These are phyloP conservation scores for Paracentrotus lividus DNA, from an alignment of 53 echinoderm and acorn worm species.

Conservation along the genomic window DNA sequence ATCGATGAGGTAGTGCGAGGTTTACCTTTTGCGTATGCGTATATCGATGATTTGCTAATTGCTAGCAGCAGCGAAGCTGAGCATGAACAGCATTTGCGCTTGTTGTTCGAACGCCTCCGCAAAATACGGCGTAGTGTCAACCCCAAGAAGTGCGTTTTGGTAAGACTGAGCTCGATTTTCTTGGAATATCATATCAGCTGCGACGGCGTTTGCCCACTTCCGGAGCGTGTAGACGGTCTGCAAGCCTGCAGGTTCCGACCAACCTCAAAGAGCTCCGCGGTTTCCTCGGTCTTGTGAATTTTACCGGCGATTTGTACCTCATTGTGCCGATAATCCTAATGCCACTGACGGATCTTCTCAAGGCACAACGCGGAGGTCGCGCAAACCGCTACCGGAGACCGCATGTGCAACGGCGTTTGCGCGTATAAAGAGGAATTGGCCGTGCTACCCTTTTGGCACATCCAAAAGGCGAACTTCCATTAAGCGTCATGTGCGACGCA, in stretches of 20 bases:
- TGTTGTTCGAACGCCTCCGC: too few relatives aligned
- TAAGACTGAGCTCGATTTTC: constrained; percentile 47
- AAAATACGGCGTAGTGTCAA: constrained; percentile 74
- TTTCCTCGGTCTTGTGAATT: constrained; percentile 73
- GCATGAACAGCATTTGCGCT: too few relatives aligned
- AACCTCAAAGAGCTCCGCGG: constrained; percentile 26
- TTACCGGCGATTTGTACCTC: constrained; percentile 71
- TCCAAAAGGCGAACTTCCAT: too few relatives aligned
- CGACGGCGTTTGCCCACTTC: too few relatives aligned
- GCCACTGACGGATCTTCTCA: constrained; percentile 71
- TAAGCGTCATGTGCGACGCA: constrained; percentile 58
- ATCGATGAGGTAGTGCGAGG: too few relatives aligned
- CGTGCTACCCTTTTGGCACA: constrained; percentile 55
- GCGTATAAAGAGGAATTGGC: too few relatives aligned
- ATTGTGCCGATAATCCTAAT: constrained; percentile 53
- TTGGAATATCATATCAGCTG: constrained; percentile 71
- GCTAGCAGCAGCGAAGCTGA: too few relatives aligned
- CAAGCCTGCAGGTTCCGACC: constrained; percentile 50
- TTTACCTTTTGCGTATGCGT: too few relatives aligned
- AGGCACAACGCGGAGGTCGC: neutral
- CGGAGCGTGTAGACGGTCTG: too few relatives aligned
- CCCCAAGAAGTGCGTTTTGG: constrained; percentile 65
- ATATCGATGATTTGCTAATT: too few relatives aligned
- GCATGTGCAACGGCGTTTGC: too few relatives aligned
- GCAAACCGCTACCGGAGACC: constrained; percentile 21